Evolutionary conservation across 2,888 invertebrate species (phyloP), one percentile per base, ranked within the genome.

Genomic region (Drosophila mettleri): DNA sequence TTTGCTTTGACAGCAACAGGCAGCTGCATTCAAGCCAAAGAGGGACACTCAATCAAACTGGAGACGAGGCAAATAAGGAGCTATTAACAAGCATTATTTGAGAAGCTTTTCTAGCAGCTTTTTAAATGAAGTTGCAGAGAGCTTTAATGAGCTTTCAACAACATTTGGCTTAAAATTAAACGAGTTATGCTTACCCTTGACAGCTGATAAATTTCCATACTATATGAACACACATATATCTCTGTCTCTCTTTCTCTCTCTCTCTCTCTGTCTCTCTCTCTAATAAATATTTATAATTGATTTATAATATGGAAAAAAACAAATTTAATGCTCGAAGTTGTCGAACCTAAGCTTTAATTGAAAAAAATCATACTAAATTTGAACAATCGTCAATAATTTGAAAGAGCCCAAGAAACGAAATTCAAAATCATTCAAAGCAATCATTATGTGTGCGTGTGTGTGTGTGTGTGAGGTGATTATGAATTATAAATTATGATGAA

Each of bases 291-390:
- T 34, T 38, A 20, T 31, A 31, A 16, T 14, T 27, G 39, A 14
- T 41, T 24, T 14, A 22, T 36, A 27, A 6, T n/a, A 27, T n/a
- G n/a, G n/a, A n/a, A n/a, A 31, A 20, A 14, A n/a, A 8, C 7
- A 48, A 45, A 20, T 20, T 10, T 22, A 55, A 49, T 46, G 46
- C 59, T 31, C 22, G 29, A 31, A 61, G 68, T 60, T 53, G 43
- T 52, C 39, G 60, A 71, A 84, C 81, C 78, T 86, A 63, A 67
- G 74, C 81, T 70, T 71, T 52, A 78, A 86, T 86, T 81, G 73
- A 61, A 72, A 79, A 69, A 82, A 85, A 70, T 78, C 63, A 70
- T 68, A 87, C 85, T 85, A 85, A 87, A 86, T 80, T 65, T 29
- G 41, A 72, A 70, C 68, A 71, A 83, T 82, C 76, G 76, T 34